Base-by-base conservation (phyloP, 2,797 vertebrate species). In the Melanogrammus aeglefinus region DNA sequence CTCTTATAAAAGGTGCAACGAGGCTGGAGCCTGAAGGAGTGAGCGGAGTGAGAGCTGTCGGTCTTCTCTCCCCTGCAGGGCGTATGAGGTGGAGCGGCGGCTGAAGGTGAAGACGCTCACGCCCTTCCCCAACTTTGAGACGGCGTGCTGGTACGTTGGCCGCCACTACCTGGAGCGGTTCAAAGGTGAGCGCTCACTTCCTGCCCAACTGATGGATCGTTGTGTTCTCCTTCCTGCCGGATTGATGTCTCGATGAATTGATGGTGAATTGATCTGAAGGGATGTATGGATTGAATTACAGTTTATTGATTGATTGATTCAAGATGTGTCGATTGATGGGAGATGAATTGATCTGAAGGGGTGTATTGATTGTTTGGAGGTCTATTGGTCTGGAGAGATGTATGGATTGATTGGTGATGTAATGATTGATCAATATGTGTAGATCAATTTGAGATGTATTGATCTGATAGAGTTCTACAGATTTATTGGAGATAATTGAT, bases 71-170 rank as follows among this genome's bases (percentile, higher is more conserved):
- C 76, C 74, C 75, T 91, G 80, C 94, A 99, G 98, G 94, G 97
- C 97, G 0, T 99, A 99, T 41, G 97, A 99, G 88, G 96, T 99
- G 51, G 97, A 99, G 91, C 97, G 96, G 87, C 92, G 97, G 83
- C 89, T 99, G 87, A 99, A 98, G 90, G 96, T 98, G 63, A 94
- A 95, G 88, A 97, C 96, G 66, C 94, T 98, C 91, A 99, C 94
- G 77, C 97, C 97, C 80, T 99, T 99, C 87, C 92, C 95, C 75
- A 99, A 99, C 94, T 99, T 95, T 0, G 97, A 99, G 93, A 99
- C 97, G 0, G 97, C 97, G 0, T 99, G 98, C 92, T 99, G 98
- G 97, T 99, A 99, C 66, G 97, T 96, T 91, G 98, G 97, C 75
- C 96, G 94, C 81, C 96, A 98, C 86, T 94, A 97, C 36, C 94